Conservation (phyloP, 1,140 invertebrate species). For the Condylostylus longicornis region DNA sequence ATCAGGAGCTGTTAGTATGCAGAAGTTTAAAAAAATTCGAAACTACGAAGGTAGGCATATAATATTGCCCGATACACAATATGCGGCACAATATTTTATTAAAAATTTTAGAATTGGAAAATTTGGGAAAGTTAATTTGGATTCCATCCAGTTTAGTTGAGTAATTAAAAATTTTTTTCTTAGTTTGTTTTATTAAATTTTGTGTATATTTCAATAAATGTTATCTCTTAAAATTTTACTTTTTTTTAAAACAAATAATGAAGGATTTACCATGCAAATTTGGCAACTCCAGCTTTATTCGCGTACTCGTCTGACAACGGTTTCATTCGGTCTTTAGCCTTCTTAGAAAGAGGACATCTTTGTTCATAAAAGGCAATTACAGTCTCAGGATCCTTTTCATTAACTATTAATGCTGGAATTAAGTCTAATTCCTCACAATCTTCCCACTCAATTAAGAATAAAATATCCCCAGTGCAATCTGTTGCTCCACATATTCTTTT, state of each 20-base stretch:
- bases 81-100: slow-evolving; percentile 45
- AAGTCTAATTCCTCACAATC: slow-evolving; percentile 26
- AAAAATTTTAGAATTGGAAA: slow-evolving; percentile 48
- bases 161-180: slow-evolving; percentile 1
- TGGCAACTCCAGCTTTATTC: no score
- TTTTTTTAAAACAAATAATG: no score
- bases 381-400: slow-evolving; percentile 22
- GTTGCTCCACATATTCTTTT: slow-evolving; percentile 82
- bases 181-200: slow-evolving; percentile 2
- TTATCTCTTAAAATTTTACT: no score
- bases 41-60: slow-evolving; percentile 37
- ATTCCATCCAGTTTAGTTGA: slow-evolving; percentile 33
- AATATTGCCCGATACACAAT: slow-evolving; percentile 42
- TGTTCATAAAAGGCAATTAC: slow-evolving; percentile 27
- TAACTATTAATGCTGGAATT: slow-evolving; percentile 15
- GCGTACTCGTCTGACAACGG: slow-evolving; percentile 24
- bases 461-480: slow-evolving; percentile 21
- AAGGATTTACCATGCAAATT: no score
- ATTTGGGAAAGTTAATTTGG: slow-evolving; percentile 49
- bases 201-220: no score
- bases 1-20: slow-evolving; percentile 40
- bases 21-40: slow-evolving; percentile 37
- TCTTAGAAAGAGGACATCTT: slow-evolving; percentile 19
- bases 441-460: slow-evolving; percentile 27
- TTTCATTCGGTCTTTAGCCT: slow-evolving; percentile 18